Base-by-base conservation (phyloP, 2,888 invertebrate genomes). In the Drosophila meridionalis region DNA sequence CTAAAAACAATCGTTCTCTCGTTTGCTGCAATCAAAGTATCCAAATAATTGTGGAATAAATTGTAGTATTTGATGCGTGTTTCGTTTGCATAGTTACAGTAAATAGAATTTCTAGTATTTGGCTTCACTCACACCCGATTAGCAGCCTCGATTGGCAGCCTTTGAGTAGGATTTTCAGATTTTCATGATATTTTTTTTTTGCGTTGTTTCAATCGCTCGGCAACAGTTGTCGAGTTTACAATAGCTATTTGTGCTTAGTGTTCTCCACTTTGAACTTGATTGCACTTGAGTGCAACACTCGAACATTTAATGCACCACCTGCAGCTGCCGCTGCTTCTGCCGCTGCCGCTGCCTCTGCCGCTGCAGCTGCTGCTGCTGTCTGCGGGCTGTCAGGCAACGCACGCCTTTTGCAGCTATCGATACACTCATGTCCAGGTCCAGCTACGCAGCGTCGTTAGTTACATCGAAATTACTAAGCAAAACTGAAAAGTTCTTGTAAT, bases 191-290 rank as follows among this genome's bases (percentile, higher is more conserved):
- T 9, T 2, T 36, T 36, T 6, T 14, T 6, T 14, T 5, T 6
- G 28, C 30, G 58, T 63, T 50, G 53, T 61, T 55, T 61, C 50
- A 64, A 64, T 65, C 58, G 45, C 56, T 71, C 36, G 45, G 64
- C 69, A 80, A 85, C 83, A 76, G 58, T 79, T 64, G 55, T 40
- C 30, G 50, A 71, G 36, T 63, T 58, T 63, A 70, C 53, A 68
- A 57, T 67, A 50, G 32, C 34, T 52, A 53, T 32, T 48, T 57
- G 14, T 34, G 53, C 60, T 50, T 50, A 53, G 38, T 66, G 62
- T 42, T 38, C 40, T 58, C 32, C 56, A 57, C 53, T 70, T 9
- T 52, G n/a, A 57, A 8, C 57, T 65, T 47, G 55, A 80, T 71
- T 71, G 64, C 66, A 67, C 66, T 78, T 56, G 45, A 69, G 47